A percentile compares a stretch with the other conserved stretches of the same genome.
These are phyloP conservation scores for Girardia tigrina DNA, from an alignment of 2,888 invertebrate species.

Conservation along the genomic window DNA sequence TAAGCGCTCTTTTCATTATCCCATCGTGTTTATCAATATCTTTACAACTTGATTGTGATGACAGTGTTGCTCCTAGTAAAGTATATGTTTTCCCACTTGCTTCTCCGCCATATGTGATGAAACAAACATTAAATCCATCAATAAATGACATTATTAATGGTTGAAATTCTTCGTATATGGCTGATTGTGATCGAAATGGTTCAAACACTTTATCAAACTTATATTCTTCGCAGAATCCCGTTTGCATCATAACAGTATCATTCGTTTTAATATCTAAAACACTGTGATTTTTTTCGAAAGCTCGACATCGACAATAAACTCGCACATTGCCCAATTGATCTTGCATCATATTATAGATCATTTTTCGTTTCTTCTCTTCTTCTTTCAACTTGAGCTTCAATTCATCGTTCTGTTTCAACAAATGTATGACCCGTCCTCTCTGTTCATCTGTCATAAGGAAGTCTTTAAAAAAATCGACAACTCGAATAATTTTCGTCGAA, in stretches of 20 bases:
- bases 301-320: conserved; percentile 32
- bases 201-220: conserved; percentile 25
- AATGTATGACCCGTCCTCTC: not conserved
- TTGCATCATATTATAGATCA: conserved; percentile 27
- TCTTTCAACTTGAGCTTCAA: not conserved
- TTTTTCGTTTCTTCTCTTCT: conserved; percentile 24
- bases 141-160: conserved; percentile 33
- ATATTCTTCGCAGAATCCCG: not conserved
- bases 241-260: conserved; percentile 24
- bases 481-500: not conserved
- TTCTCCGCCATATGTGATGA: conserved; percentile 35
- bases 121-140: conserved; percentile 35
- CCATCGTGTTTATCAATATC: conserved; percentile 11
- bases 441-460: conserved; percentile 12
- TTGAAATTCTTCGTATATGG: conserved; percentile 30
- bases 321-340: conserved; percentile 33
- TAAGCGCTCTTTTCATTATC: conserved; percentile 13
- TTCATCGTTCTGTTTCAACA: conserved; percentile 10
- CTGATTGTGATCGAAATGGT: not conserved
- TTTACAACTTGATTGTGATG: not conserved
- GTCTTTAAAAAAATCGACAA: not conserved
- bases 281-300: conserved; percentile 17
- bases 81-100: conserved; percentile 35
- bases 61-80: conserved; percentile 1
- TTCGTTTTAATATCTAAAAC: conserved; percentile 16